phyloP scores from a whole-genome alignment of 2,888 invertebrate species.

The Diaperis boleti region DNA sequence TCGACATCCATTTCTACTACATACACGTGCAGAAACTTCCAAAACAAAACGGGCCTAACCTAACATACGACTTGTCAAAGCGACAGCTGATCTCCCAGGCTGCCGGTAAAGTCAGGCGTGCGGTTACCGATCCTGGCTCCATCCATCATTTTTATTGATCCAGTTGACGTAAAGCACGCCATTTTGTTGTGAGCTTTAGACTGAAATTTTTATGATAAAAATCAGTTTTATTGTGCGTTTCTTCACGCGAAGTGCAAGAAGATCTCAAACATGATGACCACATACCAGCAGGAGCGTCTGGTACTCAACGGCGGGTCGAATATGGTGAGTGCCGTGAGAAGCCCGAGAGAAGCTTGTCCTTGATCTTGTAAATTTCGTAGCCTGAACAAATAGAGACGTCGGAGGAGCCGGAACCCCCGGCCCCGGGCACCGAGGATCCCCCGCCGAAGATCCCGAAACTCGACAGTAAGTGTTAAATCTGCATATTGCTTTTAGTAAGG shows the following conservation, averaged over 20 bases:
- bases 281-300: constrained; percentile 60
- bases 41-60: too few relatives aligned
- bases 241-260: not conserved
- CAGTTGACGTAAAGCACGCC: constrained; percentile 31
- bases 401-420: constrained; percentile 57
- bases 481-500: constrained; percentile 45
- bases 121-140: constrained; percentile 6
- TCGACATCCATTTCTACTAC: constrained; percentile 67
- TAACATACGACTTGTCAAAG: constrained; percentile 3
- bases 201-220: constrained; percentile 22
- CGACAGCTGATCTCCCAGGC: too few relatives aligned
- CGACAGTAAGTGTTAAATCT: constrained; percentile 60
- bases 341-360: too few relatives aligned
- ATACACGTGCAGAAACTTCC: too few relatives aligned
- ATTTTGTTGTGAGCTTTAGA: constrained; percentile 31
- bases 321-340: constrained; percentile 45
- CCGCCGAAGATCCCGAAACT: constrained; percentile 54
- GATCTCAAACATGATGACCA: constrained; percentile 60
- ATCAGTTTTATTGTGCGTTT: not conserved
- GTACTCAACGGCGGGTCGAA: constrained; percentile 50
- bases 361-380: too few relatives aligned
- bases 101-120: not conserved
- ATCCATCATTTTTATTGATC: constrained; percentile 26
- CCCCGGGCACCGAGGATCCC: constrained; percentile 63
- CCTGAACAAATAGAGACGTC: constrained; percentile 1